Evolutionary conservation across 2,797 vertebrate genomes (phyloP).

Genomic region (Trichosurus vulpecula): DNA sequence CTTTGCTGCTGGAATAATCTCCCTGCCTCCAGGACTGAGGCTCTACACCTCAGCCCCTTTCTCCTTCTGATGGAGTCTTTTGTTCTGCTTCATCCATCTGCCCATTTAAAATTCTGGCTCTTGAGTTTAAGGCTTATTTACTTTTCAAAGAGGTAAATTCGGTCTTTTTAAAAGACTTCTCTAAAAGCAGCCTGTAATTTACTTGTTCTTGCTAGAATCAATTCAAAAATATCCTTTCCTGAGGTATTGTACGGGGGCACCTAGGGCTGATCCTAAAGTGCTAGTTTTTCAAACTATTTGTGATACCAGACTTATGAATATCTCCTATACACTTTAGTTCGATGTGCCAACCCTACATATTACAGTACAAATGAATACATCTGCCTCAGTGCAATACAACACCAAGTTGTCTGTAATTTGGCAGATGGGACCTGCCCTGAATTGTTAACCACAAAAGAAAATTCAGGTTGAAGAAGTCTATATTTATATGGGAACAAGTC

Average conservation of each 20-base stretch:
- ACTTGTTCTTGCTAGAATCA: not conserved
- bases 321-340: not conserved
- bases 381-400: not conserved
- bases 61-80: not conserved
- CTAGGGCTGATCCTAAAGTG: not conserved
- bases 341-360: not conserved
- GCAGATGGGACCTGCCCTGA: not conserved
- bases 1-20: not conserved
- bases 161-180: not conserved
- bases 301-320: not conserved
- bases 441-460: not conserved
- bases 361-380: not conserved
- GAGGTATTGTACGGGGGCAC: not conserved
- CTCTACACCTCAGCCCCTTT: not conserved
- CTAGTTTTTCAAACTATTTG: not conserved
- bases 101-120: not conserved
- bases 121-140: constrained; percentile 23
- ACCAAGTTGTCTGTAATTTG: not conserved
- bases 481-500: not conserved
- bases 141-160: constrained; percentile 1
- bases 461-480: not conserved
- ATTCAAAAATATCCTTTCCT: not conserved
- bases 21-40: not conserved
- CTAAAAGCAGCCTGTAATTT: constrained; percentile 1
- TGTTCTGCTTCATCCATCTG: not conserved